Evolutionary conservation across 2,888 invertebrate species (phyloP).

Genomic region (Nephrotoma appendiculata): DNA sequence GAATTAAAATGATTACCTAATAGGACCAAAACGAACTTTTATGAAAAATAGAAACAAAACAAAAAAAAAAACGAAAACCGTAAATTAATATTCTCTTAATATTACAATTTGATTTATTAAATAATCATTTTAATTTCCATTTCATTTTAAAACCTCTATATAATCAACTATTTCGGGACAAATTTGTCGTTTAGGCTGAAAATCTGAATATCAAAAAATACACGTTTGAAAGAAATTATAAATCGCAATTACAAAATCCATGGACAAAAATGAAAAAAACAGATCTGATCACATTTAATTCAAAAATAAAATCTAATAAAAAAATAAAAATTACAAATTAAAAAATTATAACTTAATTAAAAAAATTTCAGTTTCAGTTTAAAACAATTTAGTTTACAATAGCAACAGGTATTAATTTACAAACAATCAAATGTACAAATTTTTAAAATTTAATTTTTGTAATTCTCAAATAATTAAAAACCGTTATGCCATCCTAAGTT

Average conservation of each 20-base stretch:
- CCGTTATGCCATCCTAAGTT: constrained; percentile 1
- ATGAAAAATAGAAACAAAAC: not conserved
- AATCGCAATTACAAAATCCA: not conserved
- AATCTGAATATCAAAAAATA: not conserved
- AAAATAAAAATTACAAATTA: not conserved
- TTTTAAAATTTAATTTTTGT: not conserved
- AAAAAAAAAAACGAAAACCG: not conserved
- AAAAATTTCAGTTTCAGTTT: not conserved
- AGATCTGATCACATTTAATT: not conserved
- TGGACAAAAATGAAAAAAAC: not conserved
- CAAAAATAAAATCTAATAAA: not conserved
- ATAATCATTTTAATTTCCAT: not conserved
- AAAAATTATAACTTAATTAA: not conserved
- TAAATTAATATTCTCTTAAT: not conserved
- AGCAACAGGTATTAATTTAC: not conserved
- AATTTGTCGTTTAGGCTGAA: not conserved
- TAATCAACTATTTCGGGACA: not conserved
- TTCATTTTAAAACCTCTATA: not conserved
- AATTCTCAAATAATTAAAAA: constrained; percentile 1
- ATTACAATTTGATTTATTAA: not conserved
- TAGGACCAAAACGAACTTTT: not conserved
- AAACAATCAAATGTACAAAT: not conserved
- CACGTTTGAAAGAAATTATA: not conserved
- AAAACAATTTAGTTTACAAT: not conserved
- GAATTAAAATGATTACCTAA: not conserved